Conservation (phyloP, 1,140 invertebrate genomes). For the Lepidurus couesii region DNA sequence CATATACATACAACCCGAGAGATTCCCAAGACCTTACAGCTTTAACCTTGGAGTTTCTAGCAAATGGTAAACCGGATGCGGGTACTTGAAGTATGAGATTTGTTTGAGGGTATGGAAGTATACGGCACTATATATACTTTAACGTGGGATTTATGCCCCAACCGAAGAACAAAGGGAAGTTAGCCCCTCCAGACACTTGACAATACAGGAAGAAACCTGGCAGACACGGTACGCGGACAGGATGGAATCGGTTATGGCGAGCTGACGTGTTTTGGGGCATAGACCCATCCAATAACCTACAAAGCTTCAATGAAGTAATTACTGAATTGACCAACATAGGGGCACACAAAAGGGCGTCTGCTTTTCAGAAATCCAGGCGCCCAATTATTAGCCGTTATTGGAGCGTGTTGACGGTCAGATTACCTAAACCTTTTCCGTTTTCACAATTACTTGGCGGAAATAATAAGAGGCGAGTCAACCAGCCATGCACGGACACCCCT, state of each 20-base stretch:
- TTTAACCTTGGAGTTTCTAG: not conserved
- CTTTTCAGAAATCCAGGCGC: not conserved
- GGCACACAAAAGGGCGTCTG: not conserved
- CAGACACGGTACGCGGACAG: not conserved
- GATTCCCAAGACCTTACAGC: not conserved
- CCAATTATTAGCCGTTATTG: not conserved
- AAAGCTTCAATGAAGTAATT: not conserved
- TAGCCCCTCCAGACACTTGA: not conserved
- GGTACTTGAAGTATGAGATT: not conserved
- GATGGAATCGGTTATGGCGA: not conserved
- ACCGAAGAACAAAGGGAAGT: not conserved
- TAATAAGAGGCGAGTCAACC: constrained; percentile 1
- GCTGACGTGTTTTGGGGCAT: not conserved
- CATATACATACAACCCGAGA: not conserved
- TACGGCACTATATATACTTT: not conserved
- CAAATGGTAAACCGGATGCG: not conserved
- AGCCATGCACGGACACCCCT: not conserved
- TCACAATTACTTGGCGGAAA: constrained; percentile 4
- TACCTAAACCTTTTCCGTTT: constrained; percentile 7
- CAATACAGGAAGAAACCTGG: not conserved
- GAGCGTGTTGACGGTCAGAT: not conserved
- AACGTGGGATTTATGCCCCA: not conserved
- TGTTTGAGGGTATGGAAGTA: not conserved
- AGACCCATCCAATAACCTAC: not conserved
- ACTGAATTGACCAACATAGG: too few relatives aligned